phyloP scores from a whole-genome alignment of 2,888 invertebrate genomes.

The Capitulum mitella region DNA sequence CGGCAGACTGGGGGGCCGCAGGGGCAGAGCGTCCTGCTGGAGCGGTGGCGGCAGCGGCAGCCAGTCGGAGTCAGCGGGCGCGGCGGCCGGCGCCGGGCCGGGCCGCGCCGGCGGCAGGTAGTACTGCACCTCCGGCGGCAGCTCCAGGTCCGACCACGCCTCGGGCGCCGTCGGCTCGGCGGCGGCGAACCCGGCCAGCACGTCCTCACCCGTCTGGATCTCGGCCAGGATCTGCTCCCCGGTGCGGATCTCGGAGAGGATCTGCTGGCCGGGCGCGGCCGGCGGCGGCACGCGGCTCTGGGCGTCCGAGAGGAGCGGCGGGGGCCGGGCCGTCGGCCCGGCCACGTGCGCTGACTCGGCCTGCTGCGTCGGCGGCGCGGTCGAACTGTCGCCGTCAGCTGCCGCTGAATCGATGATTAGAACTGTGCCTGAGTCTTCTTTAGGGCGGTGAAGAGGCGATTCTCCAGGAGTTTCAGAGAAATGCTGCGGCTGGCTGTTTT shows the following conservation, averaged over 20 bases:
- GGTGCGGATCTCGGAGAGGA: too few species aligned
- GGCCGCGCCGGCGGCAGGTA: background rate
- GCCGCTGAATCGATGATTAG: too few species aligned
- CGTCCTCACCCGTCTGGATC: background rate
- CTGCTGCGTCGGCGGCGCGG: too few species aligned
- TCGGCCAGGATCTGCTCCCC: background rate
- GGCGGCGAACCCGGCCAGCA: background rate
- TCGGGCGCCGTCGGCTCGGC: background rate
- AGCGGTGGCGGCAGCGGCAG: background rate
- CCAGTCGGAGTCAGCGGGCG: background rate
- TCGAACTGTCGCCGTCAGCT: too few species aligned
- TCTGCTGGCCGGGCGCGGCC: background rate
- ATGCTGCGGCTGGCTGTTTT: too few species aligned
- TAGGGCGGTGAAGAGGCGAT: too few species aligned
- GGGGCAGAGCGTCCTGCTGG: conserved; percentile 13
- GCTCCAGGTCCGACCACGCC: too few species aligned
- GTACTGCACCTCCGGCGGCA: background rate
- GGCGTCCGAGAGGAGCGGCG: too few species aligned
- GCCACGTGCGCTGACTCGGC: background rate
- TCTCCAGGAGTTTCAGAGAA: too few species aligned
- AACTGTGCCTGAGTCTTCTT: too few species aligned
- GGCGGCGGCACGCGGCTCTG: background rate
- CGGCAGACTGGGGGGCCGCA: background rate
- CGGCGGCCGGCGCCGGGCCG: background rate
- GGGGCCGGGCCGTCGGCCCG: background rate